Evolutionary conservation across 1,140 invertebrate genomes (phyloP).

Genomic region (Stegodyphus dumicola): DNA sequence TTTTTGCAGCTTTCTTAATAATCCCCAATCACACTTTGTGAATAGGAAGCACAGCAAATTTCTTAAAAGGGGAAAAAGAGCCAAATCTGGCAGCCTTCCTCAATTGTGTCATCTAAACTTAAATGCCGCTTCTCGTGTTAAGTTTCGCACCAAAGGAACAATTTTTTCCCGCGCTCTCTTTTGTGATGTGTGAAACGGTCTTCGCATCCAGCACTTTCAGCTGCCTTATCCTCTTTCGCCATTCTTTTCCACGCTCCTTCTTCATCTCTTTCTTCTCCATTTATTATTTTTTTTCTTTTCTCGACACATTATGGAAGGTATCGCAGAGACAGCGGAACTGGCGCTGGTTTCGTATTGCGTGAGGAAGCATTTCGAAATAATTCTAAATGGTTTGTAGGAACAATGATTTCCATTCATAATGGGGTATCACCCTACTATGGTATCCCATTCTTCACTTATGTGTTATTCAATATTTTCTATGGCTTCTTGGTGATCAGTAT

Average conservation of each 20-base stretch:
- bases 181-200: constrained; percentile 1
- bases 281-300: neutral
- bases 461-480: too few relatives aligned
- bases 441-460: too few relatives aligned
- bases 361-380: constrained; percentile 9
- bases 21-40: too few relatives aligned
- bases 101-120: neutral
- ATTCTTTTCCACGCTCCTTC: neutral
- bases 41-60: too few relatives aligned
- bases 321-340: neutral
- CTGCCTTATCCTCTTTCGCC: neutral
- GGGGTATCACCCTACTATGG: too few relatives aligned
- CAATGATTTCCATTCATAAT: too few relatives aligned
- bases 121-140: neutral
- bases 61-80: neutral
- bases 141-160: neutral
- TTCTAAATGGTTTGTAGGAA: too few relatives aligned
- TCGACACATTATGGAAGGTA: neutral
- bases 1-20: too few relatives aligned
- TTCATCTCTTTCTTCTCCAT: neutral
- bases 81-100: neutral
- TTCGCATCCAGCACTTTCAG: neutral
- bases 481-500: too few relatives aligned
- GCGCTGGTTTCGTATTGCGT: neutral
- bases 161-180: constrained; percentile 7